Conservation (phyloP, 2,888 invertebrate species). For the Netelia melanura region DNA sequence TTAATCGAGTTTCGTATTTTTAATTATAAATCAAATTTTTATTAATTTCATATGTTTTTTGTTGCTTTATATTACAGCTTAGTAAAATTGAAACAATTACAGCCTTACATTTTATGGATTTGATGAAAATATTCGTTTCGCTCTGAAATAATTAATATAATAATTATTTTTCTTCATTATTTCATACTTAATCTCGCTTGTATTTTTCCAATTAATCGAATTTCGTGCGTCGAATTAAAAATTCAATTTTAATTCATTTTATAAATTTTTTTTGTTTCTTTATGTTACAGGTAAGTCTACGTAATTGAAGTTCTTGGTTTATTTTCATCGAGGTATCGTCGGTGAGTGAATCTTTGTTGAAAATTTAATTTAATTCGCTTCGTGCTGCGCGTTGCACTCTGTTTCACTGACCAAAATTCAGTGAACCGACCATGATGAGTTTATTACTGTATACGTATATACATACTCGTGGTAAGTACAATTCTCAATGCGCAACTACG, state of each 20-base stretch:
- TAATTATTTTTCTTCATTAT: conserved; percentile 41
- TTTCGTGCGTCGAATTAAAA: not conserved
- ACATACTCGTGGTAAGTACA: not conserved
- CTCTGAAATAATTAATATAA: not conserved
- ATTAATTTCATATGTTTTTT: conserved; percentile 11
- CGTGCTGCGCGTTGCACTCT: not conserved
- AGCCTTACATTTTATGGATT: not conserved
- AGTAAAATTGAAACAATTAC: not conserved
- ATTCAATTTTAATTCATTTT: not conserved
- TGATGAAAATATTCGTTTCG: not conserved
- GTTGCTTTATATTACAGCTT: conserved; percentile 53
- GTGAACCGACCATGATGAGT: conserved; percentile 15
- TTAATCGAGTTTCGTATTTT: conserved; percentile 1
- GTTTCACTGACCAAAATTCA: not conserved
- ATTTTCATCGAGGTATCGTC: not conserved
- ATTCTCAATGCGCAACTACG: conserved; percentile 33
- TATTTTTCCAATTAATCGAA: conserved; percentile 16
- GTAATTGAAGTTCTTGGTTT: not conserved
- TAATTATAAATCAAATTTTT: not conserved
- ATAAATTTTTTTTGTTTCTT: conserved; percentile 48
- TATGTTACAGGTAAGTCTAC: conserved; percentile 76
- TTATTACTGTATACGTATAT: conserved; percentile 16
- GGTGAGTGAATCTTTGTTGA: conserved; percentile 12
- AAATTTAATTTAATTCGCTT: not conserved
- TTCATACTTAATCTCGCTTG: not conserved